Base-by-base conservation (phyloP, 1,140 invertebrate species). In the Drosophila subpulchrella region DNA sequence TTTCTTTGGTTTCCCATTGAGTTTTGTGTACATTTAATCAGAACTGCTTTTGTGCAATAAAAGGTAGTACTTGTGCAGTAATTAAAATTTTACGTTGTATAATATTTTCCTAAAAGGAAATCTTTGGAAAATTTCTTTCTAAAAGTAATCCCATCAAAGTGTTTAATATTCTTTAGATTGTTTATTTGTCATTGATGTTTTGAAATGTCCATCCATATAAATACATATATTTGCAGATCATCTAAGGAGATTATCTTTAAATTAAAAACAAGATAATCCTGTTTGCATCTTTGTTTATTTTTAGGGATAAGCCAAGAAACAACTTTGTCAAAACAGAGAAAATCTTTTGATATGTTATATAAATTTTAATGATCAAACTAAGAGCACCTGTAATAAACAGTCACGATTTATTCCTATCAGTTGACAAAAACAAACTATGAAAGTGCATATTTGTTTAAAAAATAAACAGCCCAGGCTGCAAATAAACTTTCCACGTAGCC, bases 361-460 rank as follows among this genome's bases (percentile, higher is more conserved):
- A 30, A 6, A n/a, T 61, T 47, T 66, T 32, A 41, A 44, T 15
- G 38, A 34, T 51, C 11, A 62, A 63, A 20, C 17, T 17, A 17
- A 46, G 53, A 10, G 12, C 58, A 67, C 58, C 36, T 67, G 44
- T 32, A 36, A 38, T 17, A 66, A 65, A 53, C 38, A 65, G 36
- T 65, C 47, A 27, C 15, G n/a, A 50, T 50, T 68, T 68, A 66
- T 68, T 68, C 30, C 13, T 34, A 66, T 66, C 65, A 32, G 5
- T 27, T 70, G 66, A 70, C 62, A 67, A 70, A 70, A 70, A 47
- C 62, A 70, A 47, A 56, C 62, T n/a, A 5, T 6, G 17, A 41
- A 63, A 68, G 27, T 67, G 50, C 48, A 55, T 67, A 55, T 70
- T 70, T 70, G 66, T 55, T 54, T 67, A 67, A 70, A 47, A 55